Evolutionary conservation across 2,797 vertebrate genomes (phyloP), one percentile per base, ranked within the genome.

Genomic region (Sylvilagus floridanus): DNA sequence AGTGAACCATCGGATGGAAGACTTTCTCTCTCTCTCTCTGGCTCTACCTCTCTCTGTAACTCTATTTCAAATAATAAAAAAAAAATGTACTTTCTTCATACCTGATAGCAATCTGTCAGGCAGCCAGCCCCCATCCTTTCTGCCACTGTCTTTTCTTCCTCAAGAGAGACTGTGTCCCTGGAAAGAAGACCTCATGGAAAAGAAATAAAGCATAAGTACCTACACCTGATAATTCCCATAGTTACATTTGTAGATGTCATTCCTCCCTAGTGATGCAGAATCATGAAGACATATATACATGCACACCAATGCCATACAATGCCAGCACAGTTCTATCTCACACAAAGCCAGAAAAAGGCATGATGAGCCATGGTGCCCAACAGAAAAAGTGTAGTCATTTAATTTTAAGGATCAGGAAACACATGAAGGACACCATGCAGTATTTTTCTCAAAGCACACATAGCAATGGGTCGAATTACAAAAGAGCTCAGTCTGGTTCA

Each of bases 81-180:
- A 47, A 47, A 8, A 47, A 47, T 47, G 8, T 47, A 47, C 26
- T 26, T 75, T 63, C 72, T 89, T 52, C 65, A 76, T 93, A 95
- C 94, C 91, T 93, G 86, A 24, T 75, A 92, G 63, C 42, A 84
- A 37, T 66, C 78, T 69, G 76, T 83, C 94, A 86, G 87, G 60
- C 50, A 65, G 69, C 82, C 42, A 77, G 76, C 50, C 75, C 69
- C 87, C 30, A 66, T 76, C 47, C 63, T 79, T n/a, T 87, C 87
- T 72, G 54, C 76, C 30, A 76, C 47, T 77, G 54, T 47, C 17
- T 90, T 84, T 24, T 82, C 91, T 76, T 93, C 94, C 76, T 76
- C 81, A 42, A 95, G n/a, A 47, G 16, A 76, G 71, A 90, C 7
- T 35, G 83, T 76, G 50, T 93, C 83, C n/a, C 35, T 57, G 8